phyloP scores from a whole-genome alignment of 2,888 invertebrate species.

The Chelonus formosanus region DNA sequence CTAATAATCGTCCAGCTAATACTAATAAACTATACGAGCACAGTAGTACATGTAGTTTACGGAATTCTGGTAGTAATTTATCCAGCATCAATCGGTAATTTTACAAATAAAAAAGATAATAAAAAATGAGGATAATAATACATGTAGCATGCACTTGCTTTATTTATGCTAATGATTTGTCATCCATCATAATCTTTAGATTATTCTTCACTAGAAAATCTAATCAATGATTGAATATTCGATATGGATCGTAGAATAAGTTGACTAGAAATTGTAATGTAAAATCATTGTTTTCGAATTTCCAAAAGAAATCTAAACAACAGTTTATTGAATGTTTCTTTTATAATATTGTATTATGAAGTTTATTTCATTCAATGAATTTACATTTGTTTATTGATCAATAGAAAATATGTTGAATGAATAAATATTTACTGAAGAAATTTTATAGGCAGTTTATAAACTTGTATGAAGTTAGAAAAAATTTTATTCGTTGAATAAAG shows the following conservation, averaged over 20 bases:
- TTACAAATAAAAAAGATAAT: neutral
- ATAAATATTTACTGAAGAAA: too few species aligned
- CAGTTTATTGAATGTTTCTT: too few species aligned
- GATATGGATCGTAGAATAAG: constrained; percentile 1
- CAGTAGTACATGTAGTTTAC: constrained; percentile 57
- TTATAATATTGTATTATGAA: too few species aligned
- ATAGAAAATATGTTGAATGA: too few species aligned
- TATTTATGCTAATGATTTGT: neutral
- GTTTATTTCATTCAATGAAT: too few species aligned
- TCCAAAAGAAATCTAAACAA: neutral
- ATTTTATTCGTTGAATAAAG: too few species aligned
- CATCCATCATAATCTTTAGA: neutral
- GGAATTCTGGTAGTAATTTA: constrained; percentile 52
- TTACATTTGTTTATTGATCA: too few species aligned
- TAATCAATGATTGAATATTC: constrained; percentile 2
- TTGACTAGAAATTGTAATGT: neutral
- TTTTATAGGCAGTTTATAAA: too few species aligned
- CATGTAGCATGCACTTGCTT: too few species aligned
- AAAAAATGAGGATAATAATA: too few species aligned
- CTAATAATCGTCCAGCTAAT: constrained; percentile 59
- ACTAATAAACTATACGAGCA: constrained; percentile 54
- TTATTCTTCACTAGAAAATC: neutral
- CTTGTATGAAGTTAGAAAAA: too few species aligned
- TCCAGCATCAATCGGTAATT: constrained; percentile 61
- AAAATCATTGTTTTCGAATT: neutral